Base-by-base conservation (phyloP, 2,888 invertebrate genomes). In the Drosophila prolongata region DNA sequence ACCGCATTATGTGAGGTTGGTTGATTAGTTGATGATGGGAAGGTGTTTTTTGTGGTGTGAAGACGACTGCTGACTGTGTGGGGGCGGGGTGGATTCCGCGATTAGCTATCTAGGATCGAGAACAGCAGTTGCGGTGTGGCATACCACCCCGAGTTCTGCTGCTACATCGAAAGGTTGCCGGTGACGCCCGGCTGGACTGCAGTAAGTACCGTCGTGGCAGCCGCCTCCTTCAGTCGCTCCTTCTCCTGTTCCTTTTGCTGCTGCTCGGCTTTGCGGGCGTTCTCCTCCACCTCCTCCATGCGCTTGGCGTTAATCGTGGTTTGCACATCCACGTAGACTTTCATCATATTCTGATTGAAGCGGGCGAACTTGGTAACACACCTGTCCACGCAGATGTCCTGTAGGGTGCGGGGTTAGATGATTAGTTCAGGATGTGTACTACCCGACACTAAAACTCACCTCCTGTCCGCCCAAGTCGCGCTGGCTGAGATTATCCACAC, bases 331-430 rank as follows among this genome's bases (percentile, higher is more conserved):
- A 92, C 92, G 58, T 92, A 92, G 10, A 90, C 89, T 46, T 79
- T 89, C 92, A 92, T 92, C 87, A 92, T 91, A 54, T 82, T 89
- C 59, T 92, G 91, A 82, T 92, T 92, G 53, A 92, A 92, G 27
- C 87, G 89, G 9, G 92, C 91, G 75, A 92, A 92, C 77, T 92
- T 92, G 4, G 88, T 88, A 0, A 92, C 91, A 68, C 92, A 92
- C 42, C 89, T 83, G 59, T 91, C 90, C 19, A 92, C 89, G 68
- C 92, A 92, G 11, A 61, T 64, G 24, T 61, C 69, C 92, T 92
- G 34, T 1, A 5, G 4, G 10, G 13, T 30, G 3, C 2, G 16
- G 6, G 10, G 13, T 2, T 24, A 24, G 4, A 4, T 24, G 24
- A 24, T 30, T n/a, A 30, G 6, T 30, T 9, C 8, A 6, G 1